Evolutionary conservation across 2,113 vertebrate species (phyloP).

Genomic region (Dinomys branickii): DNA sequence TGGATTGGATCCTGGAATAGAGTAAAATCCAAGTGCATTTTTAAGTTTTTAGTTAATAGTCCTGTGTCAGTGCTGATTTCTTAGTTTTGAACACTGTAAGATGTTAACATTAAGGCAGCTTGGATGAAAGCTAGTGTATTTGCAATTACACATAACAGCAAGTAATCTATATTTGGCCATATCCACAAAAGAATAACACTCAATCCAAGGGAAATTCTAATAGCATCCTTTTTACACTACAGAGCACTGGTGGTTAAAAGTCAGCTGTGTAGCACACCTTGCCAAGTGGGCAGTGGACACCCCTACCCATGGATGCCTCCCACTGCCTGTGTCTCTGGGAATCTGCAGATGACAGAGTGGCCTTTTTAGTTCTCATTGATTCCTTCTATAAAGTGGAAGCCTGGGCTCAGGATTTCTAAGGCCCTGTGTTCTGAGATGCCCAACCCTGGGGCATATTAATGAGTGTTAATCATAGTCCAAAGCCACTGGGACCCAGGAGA

Average conservation of each 20-base stretch:
- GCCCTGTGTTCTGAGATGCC: neutral
- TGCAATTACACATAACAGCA: neutral
- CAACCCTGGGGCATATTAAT: neutral
- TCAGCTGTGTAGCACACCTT: neutral
- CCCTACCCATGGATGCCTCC: neutral
- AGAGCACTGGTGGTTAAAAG: neutral
- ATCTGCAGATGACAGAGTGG: neutral
- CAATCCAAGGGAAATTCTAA: slow-evolving; percentile 20
- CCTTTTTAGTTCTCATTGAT: neutral
- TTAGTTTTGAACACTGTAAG: neutral
- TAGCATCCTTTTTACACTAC: slow-evolving; percentile 7
- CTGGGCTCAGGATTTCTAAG: neutral
- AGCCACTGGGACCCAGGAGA: neutral
- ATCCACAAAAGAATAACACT: neutral
- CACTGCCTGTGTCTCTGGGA: neutral
- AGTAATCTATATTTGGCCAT: slow-evolving; percentile 27
- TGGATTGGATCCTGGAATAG: neutral
- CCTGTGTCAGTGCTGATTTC: neutral
- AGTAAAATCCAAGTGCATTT: neutral
- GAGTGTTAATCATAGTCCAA: neutral
- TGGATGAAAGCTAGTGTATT: neutral
- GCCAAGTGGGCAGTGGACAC: neutral
- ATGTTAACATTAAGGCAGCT: neutral
- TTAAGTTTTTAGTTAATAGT: neutral
- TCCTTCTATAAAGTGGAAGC: slow-evolving; percentile 29